Conservation (phyloP, 2,797 vertebrate species). For the Tauraco hartlaubi region DNA sequence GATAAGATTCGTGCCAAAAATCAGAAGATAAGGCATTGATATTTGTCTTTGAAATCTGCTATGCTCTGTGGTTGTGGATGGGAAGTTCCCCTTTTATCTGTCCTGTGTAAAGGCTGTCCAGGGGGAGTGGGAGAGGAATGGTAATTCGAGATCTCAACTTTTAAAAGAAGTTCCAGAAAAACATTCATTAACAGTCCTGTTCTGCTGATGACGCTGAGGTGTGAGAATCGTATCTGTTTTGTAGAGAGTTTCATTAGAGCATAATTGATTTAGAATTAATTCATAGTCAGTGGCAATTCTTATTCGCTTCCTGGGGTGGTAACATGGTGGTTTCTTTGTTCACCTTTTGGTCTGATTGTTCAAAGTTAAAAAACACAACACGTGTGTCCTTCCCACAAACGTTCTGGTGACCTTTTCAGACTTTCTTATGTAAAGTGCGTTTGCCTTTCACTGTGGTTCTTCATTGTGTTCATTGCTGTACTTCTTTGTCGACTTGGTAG, state of each 20-base stretch:
- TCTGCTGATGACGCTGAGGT: background rate
- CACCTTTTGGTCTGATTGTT: background rate
- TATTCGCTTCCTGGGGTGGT: background rate
- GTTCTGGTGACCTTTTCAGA: conserved; percentile 20
- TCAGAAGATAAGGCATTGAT: background rate
- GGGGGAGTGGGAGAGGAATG: background rate
- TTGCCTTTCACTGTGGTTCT: background rate
- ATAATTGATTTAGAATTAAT: background rate
- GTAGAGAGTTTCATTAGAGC: background rate
- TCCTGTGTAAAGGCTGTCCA: background rate
- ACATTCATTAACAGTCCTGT: background rate
- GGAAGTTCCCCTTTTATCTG: background rate
- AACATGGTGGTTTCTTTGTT: background rate
- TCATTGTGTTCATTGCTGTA: background rate
- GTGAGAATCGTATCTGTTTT: background rate
- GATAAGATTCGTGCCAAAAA: background rate
- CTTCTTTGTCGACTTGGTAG: background rate
- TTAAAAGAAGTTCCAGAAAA: background rate
- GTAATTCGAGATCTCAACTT: background rate
- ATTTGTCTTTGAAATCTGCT: background rate
- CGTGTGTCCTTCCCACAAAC: background rate
- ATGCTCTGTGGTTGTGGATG: background rate
- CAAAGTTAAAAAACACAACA: background rate
- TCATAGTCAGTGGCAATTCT: background rate
- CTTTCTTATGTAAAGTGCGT: background rate